Percentiles rank a stretch among this genome's conserved stretches.
Conservation (phyloP, 2,888 invertebrate species). For the Adineta ricciae region DNA sequence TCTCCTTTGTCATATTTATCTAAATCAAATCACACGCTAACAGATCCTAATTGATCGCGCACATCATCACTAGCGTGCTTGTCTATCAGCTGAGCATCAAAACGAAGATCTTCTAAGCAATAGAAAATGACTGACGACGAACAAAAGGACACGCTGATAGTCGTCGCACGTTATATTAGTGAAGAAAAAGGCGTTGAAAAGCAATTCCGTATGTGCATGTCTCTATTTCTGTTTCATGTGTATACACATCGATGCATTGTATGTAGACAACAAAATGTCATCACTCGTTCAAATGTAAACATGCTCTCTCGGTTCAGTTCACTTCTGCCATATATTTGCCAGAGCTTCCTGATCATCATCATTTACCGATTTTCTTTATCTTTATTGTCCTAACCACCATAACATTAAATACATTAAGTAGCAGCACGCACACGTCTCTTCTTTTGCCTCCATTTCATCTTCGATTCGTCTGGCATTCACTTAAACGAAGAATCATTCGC, state of each 20-base stretch:
- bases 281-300: slow-evolving; percentile 13
- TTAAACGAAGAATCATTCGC: background rate
- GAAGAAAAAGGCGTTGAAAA: background rate
- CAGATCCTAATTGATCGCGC: background rate
- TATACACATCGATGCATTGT: background rate
- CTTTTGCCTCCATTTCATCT: slow-evolving; percentile 7
- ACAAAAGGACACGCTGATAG: background rate
- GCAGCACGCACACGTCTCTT: background rate
- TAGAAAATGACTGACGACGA: slow-evolving; percentile 2
- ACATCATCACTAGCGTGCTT: background rate
- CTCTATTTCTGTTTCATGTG: background rate
- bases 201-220: slow-evolving; percentile 13
- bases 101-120: background rate
- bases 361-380: slow-evolving; percentile 5
- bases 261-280: slow-evolving; percentile 15
- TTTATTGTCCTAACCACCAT: background rate
- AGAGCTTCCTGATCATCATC: slow-evolving; percentile 2
- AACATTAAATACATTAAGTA: slow-evolving; percentile 12
- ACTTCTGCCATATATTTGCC: background rate
- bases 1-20: background rate
- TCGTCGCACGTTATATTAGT: background rate
- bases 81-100: slow-evolving; percentile 13
- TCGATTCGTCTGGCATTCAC: background rate
- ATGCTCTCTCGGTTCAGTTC: background rate
- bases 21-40: background rate